Evolutionary conservation across 2,113 vertebrate species (phyloP).

Genomic region (Laticauda colubrina): DNA sequence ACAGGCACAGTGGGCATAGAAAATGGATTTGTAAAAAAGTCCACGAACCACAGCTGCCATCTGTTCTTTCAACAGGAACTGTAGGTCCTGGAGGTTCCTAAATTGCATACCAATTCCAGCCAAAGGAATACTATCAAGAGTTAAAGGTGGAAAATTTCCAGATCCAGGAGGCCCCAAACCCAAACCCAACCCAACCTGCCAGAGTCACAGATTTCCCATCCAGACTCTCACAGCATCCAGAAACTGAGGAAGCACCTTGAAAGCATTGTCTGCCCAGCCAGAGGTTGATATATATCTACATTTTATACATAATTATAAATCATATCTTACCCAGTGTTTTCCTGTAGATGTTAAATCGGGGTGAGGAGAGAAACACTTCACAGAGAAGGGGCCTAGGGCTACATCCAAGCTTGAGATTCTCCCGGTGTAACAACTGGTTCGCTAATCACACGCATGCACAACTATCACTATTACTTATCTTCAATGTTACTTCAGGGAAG

Average conservation of each 20-base stretch:
- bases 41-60: neutral
- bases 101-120: neutral
- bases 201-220: neutral
- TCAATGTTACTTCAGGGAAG: no score
- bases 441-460: no score
- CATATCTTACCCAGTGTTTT: neutral
- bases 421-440: no score
- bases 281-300: neutral
- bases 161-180: neutral
- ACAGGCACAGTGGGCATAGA: neutral
- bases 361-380: neutral
- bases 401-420: neutral
- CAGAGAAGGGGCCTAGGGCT: neutral
- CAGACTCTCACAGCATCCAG: neutral
- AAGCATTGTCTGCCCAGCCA: neutral
- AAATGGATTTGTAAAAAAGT: neutral
- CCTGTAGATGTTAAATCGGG: neutral
- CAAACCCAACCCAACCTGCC: neutral
- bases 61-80: neutral
- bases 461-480: no score
- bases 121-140: neutral
- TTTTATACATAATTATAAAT: neutral
- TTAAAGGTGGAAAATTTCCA: neutral
- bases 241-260: neutral
- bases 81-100: neutral